Conservation (phyloP, 2,113 vertebrate species). For the Triplophysa rosa region DNA sequence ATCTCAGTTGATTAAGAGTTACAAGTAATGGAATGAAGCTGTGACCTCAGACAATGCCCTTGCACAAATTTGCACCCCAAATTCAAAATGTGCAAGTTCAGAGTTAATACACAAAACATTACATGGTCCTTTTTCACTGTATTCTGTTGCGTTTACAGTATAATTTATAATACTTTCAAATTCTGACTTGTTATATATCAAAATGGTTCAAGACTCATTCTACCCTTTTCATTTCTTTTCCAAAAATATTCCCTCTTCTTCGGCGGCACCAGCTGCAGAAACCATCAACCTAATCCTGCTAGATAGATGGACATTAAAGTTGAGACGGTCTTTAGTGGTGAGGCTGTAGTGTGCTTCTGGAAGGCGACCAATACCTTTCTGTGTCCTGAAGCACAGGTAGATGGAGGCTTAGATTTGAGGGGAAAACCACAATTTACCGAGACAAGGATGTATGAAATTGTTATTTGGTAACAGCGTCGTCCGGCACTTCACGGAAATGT, state of each 20-base stretch:
- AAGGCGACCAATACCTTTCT: constrained; percentile 21
- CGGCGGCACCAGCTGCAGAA: constrained; percentile 24
- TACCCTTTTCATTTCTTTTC: background rate
- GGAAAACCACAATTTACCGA: constrained; percentile 22
- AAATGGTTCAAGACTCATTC: background rate
- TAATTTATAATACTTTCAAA: too few species aligned
- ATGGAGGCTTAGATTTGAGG: background rate
- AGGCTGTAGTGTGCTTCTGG: constrained; percentile 1
- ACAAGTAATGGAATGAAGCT: background rate
- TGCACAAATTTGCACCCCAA: too few species aligned
- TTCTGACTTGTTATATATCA: background rate
- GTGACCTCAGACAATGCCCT: background rate
- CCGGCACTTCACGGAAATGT: constrained; percentile 9
- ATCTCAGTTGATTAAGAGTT: background rate
- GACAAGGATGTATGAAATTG: constrained; percentile 36
- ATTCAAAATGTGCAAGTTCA: background rate
- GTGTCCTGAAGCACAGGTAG: constrained; percentile 32
- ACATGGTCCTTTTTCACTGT: background rate
- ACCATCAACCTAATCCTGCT: background rate
- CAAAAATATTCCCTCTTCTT: background rate
- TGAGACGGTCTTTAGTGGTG: constrained; percentile 22
- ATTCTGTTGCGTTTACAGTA: background rate
- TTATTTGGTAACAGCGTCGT: constrained; percentile 7
- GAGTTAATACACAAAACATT: background rate
- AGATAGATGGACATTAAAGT: constrained; percentile 28